Evolutionary conservation across 2,888 invertebrate genomes (phyloP), one percentile per base, ranked within the genome.

Genomic region (Cephus nigrinus): DNA sequence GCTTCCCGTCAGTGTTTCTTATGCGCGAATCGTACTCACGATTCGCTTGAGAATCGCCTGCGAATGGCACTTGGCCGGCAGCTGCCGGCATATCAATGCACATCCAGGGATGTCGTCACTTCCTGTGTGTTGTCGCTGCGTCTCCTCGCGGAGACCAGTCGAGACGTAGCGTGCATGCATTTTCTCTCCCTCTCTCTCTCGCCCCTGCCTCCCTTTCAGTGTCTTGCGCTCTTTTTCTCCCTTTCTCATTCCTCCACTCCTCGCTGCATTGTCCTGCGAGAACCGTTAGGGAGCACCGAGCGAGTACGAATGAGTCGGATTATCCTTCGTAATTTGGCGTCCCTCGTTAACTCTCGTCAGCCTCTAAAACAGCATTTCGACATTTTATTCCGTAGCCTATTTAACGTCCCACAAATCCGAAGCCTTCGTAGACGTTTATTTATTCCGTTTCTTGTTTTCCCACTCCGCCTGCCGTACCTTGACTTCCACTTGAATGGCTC

Each of bases 101-200:
- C 80, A 84, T 78, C 79, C 80, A 79, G 85, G 83, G 84, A 80
- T 89, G 88, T 86, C 89, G 88, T 89, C 89, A 89, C 85, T 88
- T 89, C 88, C 89, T 87, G 89, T 82, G 76, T 74, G 79, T 76
- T 78, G 76, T 80, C 79, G 68, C 75, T 73, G 73, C 81, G 75
- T 81, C 31, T 81, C 77, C 78, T 78, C 80, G 55, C 75, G 74
- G 30, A 55, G 55, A 55, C 71, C 31, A 71, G 71, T 30, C 71
- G 71, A 71, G 71, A 71, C 71, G 30, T 33, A 12, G 71, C 71
- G 71, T 15, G 71, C 15, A 71, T 31, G 71, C 30, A 31, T 23
- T 71, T 12, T 32, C 68, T 36, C 36, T 55, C 69, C 15, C 31
- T 34, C 34, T 35, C 35, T 35, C 12, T 12, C 35, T 12, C 3